Percentiles rank a stretch among this genome's conserved stretches.
These are phyloP conservation scores for Agrotis puta DNA, from an alignment of 2,888 invertebrate species.

Conservation along the genomic window DNA sequence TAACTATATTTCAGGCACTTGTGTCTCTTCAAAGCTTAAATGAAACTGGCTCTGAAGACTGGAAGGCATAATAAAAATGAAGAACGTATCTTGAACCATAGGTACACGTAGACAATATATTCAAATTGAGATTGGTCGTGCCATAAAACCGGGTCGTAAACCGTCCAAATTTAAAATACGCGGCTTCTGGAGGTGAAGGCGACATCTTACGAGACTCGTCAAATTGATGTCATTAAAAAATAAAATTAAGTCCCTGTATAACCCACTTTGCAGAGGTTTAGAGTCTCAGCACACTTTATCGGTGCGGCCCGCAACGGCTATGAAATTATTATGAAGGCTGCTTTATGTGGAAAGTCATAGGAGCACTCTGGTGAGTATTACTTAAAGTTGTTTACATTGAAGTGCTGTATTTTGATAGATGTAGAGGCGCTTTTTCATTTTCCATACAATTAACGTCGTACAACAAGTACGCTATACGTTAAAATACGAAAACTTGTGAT, in stretches of 20 bases:
- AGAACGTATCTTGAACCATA: constrained; percentile 29
- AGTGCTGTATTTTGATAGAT: not conserved
- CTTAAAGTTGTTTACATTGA: not conserved
- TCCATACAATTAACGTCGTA: no score
- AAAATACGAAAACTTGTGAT: no score
- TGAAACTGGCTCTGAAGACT: constrained; percentile 1
- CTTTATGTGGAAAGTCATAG: constrained; percentile 20
- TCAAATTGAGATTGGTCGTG: constrained; percentile 58
- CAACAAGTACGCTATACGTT: no score
- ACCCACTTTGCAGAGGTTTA: constrained; percentile 58
- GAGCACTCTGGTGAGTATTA: not conserved
- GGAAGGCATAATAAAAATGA: constrained; percentile 33
- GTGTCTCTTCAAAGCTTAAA: not conserved
- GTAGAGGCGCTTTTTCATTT: no score
- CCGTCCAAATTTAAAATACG: constrained; percentile 56
- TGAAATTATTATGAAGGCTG: constrained; percentile 31
- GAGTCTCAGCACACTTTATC: constrained; percentile 32
- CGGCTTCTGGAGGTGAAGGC: constrained; percentile 41
- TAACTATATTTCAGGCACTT: not conserved
- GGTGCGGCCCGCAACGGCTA: constrained; percentile 1
- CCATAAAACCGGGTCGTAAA: constrained; percentile 54
- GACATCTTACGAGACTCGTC: constrained; percentile 53
- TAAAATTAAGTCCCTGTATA: constrained; percentile 63
- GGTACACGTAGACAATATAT: constrained; percentile 49
- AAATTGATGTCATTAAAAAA: constrained; percentile 67